Conservation (phyloP, 2,113 vertebrate species). For the Brienomyrus longianalis region DNA sequence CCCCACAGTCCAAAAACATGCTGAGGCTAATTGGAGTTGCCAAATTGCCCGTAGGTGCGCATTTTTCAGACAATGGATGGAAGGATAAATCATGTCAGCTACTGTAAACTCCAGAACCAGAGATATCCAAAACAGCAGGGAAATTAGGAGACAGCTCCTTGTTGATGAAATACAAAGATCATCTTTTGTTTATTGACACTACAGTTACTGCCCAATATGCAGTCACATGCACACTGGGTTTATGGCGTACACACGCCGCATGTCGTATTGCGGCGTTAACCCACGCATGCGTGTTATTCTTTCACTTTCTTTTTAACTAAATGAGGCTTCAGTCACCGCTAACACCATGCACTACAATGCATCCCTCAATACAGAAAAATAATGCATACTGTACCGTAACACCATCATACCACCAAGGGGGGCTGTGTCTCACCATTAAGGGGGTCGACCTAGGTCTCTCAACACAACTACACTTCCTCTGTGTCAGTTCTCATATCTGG, state of each 20-base stretch:
- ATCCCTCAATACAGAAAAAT: neutral
- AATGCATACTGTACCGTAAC: neutral
- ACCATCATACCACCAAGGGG: neutral
- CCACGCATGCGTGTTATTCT: neutral
- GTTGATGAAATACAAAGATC: neutral
- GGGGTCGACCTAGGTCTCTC: neutral
- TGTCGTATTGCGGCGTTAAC: neutral
- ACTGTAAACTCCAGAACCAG: neutral
- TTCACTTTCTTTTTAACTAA: neutral
- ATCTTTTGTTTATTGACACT: neutral
- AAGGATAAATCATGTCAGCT: neutral
- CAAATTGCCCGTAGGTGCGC: too few relatives aligned
- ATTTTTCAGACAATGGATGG: too few relatives aligned
- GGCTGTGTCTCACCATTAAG: neutral
- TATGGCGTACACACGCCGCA: neutral
- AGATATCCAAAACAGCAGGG: neutral
- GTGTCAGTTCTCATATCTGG: neutral
- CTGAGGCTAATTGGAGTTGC: too few relatives aligned
- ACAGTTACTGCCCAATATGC: neutral
- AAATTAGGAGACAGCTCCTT: neutral
- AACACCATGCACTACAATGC: neutral
- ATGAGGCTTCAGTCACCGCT: neutral
- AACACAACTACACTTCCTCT: neutral
- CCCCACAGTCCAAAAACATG: too few relatives aligned
- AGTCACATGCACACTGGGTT: neutral